These are phyloP conservation scores for Prinia subflava DNA, from an alignment of 2,113 vertebrate genomes.

Conservation along the genomic window DNA sequence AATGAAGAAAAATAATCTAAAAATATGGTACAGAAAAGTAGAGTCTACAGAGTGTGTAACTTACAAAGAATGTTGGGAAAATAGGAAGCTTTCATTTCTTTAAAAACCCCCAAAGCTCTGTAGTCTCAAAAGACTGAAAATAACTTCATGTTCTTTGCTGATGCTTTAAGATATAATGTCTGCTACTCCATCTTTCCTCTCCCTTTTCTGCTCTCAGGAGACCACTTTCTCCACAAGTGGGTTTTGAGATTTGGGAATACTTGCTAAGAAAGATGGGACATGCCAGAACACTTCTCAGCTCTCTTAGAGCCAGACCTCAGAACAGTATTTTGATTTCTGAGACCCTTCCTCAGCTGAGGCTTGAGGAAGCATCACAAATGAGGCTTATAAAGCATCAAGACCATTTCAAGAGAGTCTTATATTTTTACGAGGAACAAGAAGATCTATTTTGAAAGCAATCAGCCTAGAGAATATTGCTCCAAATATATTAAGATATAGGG, in stretches of 20 bases:
- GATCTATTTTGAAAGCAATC: background rate
- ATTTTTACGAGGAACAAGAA: background rate
- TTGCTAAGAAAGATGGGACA: background rate
- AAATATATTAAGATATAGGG: background rate
- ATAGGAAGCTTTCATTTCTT: conserved; percentile 15
- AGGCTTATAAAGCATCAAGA: background rate
- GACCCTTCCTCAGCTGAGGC: background rate
- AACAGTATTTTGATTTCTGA: background rate
- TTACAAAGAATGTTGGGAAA: background rate
- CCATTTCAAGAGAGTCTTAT: background rate
- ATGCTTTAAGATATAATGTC: conserved; percentile 2
- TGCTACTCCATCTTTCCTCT: conserved; percentile 14
- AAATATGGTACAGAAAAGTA: background rate
- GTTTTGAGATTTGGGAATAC: conserved; percentile 14
- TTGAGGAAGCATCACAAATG: background rate
- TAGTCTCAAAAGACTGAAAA: conserved; percentile 10
- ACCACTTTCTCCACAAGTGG: background rate
- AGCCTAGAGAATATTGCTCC: background rate
- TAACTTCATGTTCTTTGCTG: background rate
- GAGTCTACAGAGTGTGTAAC: background rate
- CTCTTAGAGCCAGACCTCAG: background rate
- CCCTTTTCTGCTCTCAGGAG: conserved; percentile 29
- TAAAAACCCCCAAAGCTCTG: background rate
- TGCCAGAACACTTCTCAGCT: background rate
- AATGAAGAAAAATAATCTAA: background rate